phyloP scores from a whole-genome alignment of 2,113 vertebrate genomes.

The Equus przewalskii region DNA sequence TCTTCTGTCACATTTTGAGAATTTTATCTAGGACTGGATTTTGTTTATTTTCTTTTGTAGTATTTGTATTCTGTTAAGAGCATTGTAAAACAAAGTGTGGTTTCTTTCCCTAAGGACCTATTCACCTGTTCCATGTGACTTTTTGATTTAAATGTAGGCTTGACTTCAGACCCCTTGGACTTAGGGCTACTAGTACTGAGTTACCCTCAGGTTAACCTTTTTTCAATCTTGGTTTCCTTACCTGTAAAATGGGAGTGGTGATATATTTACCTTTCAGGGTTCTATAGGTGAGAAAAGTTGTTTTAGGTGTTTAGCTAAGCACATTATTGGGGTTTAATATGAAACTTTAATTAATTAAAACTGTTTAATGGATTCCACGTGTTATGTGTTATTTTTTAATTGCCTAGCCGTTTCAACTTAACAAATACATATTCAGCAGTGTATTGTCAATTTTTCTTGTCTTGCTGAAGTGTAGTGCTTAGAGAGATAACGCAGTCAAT shows the following conservation, averaged over 20 bases:
- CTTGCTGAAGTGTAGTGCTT: neutral
- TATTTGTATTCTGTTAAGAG: slow-evolving; percentile 19
- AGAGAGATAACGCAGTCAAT: neutral
- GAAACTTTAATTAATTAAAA: slow-evolving; percentile 23
- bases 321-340: neutral
- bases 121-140: neutral
- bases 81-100: neutral
- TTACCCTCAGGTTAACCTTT: neutral
- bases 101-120: neutral
- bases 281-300: neutral
- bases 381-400: neutral
- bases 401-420: neutral
- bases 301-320: neutral
- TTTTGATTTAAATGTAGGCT: slow-evolving; percentile 17
- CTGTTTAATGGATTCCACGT: neutral
- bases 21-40: slow-evolving; percentile 24
- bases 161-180: neutral
- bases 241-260: neutral
- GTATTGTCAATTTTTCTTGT: neutral
- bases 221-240: neutral
- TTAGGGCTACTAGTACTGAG: neutral
- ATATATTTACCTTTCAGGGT: neutral
- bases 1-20: slow-evolving; percentile 39
- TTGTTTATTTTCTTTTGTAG: slow-evolving; percentile 35
- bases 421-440: neutral